Evolutionary conservation across 2,113 vertebrate species (phyloP).

Genomic region (Ictidomys tridecemlineatus): DNA sequence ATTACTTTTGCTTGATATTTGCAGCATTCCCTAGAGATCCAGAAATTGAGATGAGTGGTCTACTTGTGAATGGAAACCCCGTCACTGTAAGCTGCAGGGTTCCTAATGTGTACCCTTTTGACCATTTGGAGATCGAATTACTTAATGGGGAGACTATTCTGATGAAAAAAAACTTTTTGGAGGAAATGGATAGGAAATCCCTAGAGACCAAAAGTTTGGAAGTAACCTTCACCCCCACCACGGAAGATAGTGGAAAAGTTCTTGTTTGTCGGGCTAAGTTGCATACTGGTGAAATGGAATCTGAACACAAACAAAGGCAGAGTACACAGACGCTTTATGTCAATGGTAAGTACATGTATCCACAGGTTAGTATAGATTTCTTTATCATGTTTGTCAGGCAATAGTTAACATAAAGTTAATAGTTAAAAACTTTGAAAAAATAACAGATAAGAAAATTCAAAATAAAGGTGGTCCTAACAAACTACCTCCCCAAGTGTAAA

Average conservation of each 20-base stretch:
- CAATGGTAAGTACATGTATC: slow-evolving; percentile 83
- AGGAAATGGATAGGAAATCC: not conserved
- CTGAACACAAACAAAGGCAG: slow-evolving; percentile 84
- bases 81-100: slow-evolving; percentile 83
- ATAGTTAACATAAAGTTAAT: slow-evolving; percentile 4
- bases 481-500: not conserved
- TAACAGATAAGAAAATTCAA: not conserved
- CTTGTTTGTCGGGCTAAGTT: slow-evolving; percentile 86
- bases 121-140: slow-evolving; percentile 82
- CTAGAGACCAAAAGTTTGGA: slow-evolving; percentile 81
- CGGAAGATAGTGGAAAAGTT: slow-evolving; percentile 82
- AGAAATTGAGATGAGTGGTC: slow-evolving; percentile 81
- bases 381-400: not conserved
- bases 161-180: not conserved
- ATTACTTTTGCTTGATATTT: slow-evolving; percentile 68
- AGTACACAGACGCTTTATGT: slow-evolving; percentile 79
- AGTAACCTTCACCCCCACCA: slow-evolving; percentile 71
- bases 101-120: slow-evolving; percentile 85
- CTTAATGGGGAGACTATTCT: slow-evolving; percentile 69
- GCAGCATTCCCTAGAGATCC: slow-evolving; percentile 89
- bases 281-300: slow-evolving; percentile 71
- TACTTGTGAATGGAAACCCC: slow-evolving; percentile 61
- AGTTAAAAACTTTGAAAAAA: not conserved
- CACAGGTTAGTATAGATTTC: not conserved
- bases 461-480: not conserved